Base-by-base conservation (phyloP, 2,797 vertebrate genomes). In the Crocidura indochinensis region DNA sequence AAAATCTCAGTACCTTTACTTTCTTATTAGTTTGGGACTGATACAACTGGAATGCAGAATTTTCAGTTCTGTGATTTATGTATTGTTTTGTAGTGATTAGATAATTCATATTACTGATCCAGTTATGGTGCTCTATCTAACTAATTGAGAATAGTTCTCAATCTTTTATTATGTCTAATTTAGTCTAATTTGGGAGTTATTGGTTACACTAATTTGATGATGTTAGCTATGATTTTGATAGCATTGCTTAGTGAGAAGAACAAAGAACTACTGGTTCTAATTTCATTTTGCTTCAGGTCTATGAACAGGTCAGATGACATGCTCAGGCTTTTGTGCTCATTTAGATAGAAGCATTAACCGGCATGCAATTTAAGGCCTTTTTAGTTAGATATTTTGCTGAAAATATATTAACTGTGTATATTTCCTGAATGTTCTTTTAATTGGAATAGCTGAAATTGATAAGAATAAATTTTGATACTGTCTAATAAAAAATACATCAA, bases 381-480 rank as follows among this genome's bases (percentile, higher is more conserved):
- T 62, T 2, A 31, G 4, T 2, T 87, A 29, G 68, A 19, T 15
- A 87, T 91, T 84, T 31, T 92, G n/a, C 10, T 62, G 24, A 91
- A 4, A 1, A 10, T 19, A 78, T 38, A 64, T 10, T 81, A 44
- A 46, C 51, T 47, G 38, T 4, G 9, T 1, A 47, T 44, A 19
- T 29, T 87, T 91, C 26, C 20, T 72, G 49, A 84, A 74, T 68
- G 17, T n/a, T 49, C 7, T 8, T 19, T 56, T 69, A 69, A 31
- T 38, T 0, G 73, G 31, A 87, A 22, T 15, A 69, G 6, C 10
- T 67, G 53, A 83, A 85, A 20, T 56, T 71, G 6, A 78, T 15
- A 88, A n/a, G 20, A 46, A 65, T 67, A 6, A 76, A 44, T 83
- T 88, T 91, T 91, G 88, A 67, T 72, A 44, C 17, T 19, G 65